phyloP scores from a whole-genome alignment of 1,140 invertebrate species.

The Bactericera cockerelli region DNA sequence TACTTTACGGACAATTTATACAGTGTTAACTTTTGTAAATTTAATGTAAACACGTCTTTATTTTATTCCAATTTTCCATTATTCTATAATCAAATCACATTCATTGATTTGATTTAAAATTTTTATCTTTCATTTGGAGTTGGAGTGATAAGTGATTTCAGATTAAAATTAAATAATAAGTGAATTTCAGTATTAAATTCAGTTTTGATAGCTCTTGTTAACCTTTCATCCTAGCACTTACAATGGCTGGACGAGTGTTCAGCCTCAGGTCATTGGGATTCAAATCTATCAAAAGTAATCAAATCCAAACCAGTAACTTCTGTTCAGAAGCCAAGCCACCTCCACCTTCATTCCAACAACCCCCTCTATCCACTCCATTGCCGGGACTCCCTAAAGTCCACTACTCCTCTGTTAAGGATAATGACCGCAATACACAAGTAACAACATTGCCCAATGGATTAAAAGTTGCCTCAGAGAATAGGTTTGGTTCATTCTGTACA shows the following conservation, averaged over 20 bases:
- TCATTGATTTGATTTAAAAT: no score
- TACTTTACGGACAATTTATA: no score
- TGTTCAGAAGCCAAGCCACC: neutral
- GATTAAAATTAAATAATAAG: no score
- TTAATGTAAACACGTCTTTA: no score
- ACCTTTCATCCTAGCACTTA: neutral
- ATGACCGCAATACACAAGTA: conserved; percentile 54
- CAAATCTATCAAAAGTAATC: conserved; percentile 2
- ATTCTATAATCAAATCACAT: no score
- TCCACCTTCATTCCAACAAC: conserved; percentile 27
- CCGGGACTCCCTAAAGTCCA: conserved; percentile 54
- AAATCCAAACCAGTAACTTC: neutral
- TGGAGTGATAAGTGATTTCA: no score
- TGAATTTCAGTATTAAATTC: no score
- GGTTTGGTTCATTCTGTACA: conserved; percentile 95
- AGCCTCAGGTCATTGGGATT: neutral
- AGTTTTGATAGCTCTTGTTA: no score
- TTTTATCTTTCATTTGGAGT: no score
- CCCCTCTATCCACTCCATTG: conserved; percentile 62
- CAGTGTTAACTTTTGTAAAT: no score
- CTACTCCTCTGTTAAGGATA: conserved; percentile 52
- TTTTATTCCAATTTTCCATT: no score
- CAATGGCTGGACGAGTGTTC: neutral
- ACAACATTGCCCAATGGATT: conserved; percentile 77
- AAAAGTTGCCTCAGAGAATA: conserved; percentile 80